Percentiles rank a stretch among this genome's conserved stretches.
Evolutionary conservation across 2,113 vertebrate genomes (phyloP).

Genomic region (Polypterus bichir): DNA sequence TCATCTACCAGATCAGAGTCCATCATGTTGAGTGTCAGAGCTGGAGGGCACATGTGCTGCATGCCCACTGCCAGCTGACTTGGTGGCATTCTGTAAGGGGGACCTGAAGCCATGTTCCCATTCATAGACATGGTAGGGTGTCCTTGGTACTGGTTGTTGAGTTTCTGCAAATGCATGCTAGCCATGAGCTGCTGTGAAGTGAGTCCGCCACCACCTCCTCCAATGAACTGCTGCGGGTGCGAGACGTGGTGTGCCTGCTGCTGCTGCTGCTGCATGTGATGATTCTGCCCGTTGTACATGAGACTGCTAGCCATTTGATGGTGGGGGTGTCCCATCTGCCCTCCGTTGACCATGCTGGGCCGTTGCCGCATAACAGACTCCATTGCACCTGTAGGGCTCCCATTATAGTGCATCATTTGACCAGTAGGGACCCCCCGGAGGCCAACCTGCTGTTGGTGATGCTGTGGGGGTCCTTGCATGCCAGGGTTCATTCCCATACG

Average conservation of each 20-base stretch:
- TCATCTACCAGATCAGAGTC: constrained; percentile 92
- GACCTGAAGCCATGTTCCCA: constrained; percentile 44
- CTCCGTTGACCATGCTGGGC: constrained; percentile 54
- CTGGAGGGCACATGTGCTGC: constrained; percentile 63
- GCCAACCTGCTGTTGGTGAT: constrained; percentile 61
- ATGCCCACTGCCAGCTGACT: constrained; percentile 52
- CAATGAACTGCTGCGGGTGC: constrained; percentile 38
- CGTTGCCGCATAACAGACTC: constrained; percentile 62
- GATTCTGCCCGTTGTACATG: constrained; percentile 57
- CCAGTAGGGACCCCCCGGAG: constrained; percentile 49
- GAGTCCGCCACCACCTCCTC: constrained; percentile 63
- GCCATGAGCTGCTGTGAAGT: constrained; percentile 77
- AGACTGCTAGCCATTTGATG: constrained; percentile 52
- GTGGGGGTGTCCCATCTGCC: constrained; percentile 25
- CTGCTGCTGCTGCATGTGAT: constrained; percentile 29
- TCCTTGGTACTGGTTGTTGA: constrained; percentile 77
- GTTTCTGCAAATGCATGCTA: constrained; percentile 86
- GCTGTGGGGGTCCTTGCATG: constrained; percentile 53
- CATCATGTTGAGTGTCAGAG: constrained; percentile 70
- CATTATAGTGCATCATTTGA: constrained; percentile 74
- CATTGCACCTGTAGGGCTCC: constrained; percentile 51
- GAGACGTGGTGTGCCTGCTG: constrained; percentile 38
- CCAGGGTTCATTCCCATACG: constrained; percentile 65
- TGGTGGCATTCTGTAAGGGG: constrained; percentile 60
- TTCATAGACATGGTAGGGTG: constrained; percentile 61